Conservation (phyloP, 2,113 vertebrate genomes). For the Ictalurus furcatus region DNA sequence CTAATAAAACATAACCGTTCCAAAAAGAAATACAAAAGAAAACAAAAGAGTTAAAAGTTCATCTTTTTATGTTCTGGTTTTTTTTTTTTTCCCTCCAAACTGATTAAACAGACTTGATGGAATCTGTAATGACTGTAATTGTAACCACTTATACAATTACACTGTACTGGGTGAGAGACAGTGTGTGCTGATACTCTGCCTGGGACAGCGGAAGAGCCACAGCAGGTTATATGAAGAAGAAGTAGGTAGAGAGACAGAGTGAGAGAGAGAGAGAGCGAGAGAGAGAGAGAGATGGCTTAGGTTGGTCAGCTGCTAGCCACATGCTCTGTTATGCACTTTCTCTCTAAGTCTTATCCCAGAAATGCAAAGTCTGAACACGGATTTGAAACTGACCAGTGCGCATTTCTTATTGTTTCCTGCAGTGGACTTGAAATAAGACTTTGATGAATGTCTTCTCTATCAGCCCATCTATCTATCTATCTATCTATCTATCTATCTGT, state of each 20-base stretch:
- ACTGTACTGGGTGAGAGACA: conserved; percentile 62
- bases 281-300: conserved; percentile 67
- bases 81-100: conserved; percentile 49
- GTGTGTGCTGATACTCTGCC: conserved; percentile 41
- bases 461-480: background rate
- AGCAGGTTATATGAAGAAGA: conserved; percentile 42
- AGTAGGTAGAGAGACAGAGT: conserved; percentile 40
- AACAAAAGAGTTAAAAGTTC: conserved; percentile 70
- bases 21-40: conserved; percentile 64
- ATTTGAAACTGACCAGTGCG: conserved; percentile 45
- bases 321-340: conserved; percentile 69
- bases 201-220: conserved; percentile 44
- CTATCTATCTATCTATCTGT: conserved; percentile 4
- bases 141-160: conserved; percentile 81
- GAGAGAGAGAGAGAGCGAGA: conserved; percentile 25
- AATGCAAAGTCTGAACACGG: conserved; percentile 61
- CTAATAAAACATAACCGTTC: conserved; percentile 73
- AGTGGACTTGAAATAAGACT: background rate
- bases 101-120: conserved; percentile 77
- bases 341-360: conserved; percentile 23
- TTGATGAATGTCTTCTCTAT: background rate
- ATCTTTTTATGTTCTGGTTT: conserved; percentile 62
- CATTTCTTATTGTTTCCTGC: background rate
- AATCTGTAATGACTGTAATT: conserved; percentile 81
- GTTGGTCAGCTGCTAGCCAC: conserved; percentile 97